Base-by-base conservation (phyloP, 2,888 invertebrate genomes). In the Imbricaverruca yamaguchii region DNA sequence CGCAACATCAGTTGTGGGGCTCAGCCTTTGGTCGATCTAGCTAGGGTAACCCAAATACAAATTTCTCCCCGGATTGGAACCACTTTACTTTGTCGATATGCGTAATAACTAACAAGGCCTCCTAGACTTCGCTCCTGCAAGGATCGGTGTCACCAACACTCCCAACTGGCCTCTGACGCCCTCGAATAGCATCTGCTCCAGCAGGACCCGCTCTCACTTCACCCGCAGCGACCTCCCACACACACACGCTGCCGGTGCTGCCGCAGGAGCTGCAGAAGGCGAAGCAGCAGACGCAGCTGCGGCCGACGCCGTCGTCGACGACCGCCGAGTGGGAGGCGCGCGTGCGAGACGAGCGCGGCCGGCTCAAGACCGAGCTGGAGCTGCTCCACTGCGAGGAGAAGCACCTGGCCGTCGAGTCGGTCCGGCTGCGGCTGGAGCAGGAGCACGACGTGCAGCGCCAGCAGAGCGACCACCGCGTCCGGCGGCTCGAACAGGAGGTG, bases 251-350 rank as follows among this genome's bases (percentile, higher is more conserved):
- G 13, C 55, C 78, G 55, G 8, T 15, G 13, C 53, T n/a, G 21
- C 57, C n/a, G 13, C 56, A 59, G 59, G 79, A 59, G 79, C 59
- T 59, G 23, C 79, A 57, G 79, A 55, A 56, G 56, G 57, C 23
- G 21, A 79, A n/a, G 6, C 15, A 12, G 4, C 57, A 59, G 18
- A 21, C 25, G 8, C 21, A 56, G 56, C 79, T 12, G 79, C 25
- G 7, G 57, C 25, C 55, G 57, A 74, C 55, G 11, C 69, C 39
- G 13, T 11, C 69, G 13, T 53, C 81, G 61, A 13, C 77, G 53
- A 23, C 90, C 82, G 88, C 89, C 84, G 89, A 91, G 88, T 92
- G 91, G 91, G 91, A 92, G 86, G 90, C 90, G 84, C 89, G 90
- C 87, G 86, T 91, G 85, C 87, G 90, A 84, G 89, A 89, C 85